Percentiles rank a stretch among this genome's conserved stretches.
phyloP scores from a whole-genome alignment of 2,888 invertebrate genomes.

The Pammene aurita region DNA sequence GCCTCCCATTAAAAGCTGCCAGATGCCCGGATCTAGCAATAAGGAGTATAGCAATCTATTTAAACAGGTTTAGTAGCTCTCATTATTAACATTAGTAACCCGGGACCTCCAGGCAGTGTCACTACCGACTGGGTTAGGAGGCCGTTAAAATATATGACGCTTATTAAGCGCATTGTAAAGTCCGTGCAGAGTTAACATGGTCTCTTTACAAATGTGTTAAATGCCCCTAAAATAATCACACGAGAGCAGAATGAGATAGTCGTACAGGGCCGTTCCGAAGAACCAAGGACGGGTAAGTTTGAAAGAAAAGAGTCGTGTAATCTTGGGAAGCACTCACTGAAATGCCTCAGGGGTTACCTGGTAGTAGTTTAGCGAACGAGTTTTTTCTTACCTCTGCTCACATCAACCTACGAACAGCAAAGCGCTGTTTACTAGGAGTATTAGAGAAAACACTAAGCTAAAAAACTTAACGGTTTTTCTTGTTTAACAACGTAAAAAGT shows the following conservation, averaged over 20 bases:
- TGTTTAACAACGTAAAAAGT: neutral
- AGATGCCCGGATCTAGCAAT: too few species aligned
- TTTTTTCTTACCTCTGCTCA: constrained; percentile 30
- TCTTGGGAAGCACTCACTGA: constrained; percentile 34
- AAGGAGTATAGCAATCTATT: too few species aligned
- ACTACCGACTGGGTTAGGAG: too few species aligned
- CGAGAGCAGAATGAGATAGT: constrained; percentile 1
- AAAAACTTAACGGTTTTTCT: neutral
- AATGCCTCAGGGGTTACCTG: constrained; percentile 34
- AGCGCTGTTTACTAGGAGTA: neutral
- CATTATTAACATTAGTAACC: too few species aligned
- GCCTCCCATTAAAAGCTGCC: too few species aligned
- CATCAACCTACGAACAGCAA: constrained; percentile 10
- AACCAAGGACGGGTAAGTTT: constrained; percentile 13
- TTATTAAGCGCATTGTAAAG: too few species aligned
- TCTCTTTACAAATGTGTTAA: too few species aligned
- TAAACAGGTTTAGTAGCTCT: too few species aligned
- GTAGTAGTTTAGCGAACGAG: constrained; percentile 27
- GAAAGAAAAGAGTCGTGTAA: constrained; percentile 37
- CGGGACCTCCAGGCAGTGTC: too few species aligned
- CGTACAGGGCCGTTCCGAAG: constrained; percentile 1
- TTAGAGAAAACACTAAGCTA: neutral
- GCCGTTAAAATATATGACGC: too few species aligned
- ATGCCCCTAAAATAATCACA: too few species aligned
- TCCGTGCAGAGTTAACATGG: too few species aligned